Conservation (phyloP, 2,797 vertebrate species). For the Neostethus bicornis region DNA sequence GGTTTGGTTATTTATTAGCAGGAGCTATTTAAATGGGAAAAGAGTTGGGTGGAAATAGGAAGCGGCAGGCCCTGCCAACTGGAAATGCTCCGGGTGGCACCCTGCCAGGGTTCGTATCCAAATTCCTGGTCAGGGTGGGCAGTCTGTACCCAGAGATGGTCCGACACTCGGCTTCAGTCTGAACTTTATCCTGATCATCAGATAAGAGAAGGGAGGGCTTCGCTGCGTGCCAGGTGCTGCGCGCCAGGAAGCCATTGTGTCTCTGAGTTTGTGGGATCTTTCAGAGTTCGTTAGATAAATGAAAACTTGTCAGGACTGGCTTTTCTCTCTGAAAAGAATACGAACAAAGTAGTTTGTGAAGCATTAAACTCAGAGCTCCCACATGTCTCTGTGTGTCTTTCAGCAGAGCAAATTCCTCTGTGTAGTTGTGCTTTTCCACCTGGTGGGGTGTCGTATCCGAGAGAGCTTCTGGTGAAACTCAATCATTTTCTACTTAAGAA, state of each 20-base stretch:
- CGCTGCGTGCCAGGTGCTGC: conserved; percentile 35
- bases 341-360: background rate
- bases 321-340: too few species aligned
- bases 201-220: conserved; percentile 48
- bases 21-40: conserved; percentile 79
- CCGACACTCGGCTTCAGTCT: conserved; percentile 29
- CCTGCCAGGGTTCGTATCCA: conserved; percentile 63
- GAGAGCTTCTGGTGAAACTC: too few species aligned
- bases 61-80: conserved; percentile 75
- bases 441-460: too few species aligned
- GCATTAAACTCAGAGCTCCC: background rate
- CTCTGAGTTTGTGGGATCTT: conserved; percentile 10
- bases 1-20: conserved; percentile 84
- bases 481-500: too few species aligned
- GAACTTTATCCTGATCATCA: conserved; percentile 65
- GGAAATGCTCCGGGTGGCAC: conserved; percentile 75
- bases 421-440: too few species aligned
- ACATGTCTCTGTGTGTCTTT: too few species aligned
- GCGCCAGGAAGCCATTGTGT: conserved; percentile 4
- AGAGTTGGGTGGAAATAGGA: conserved; percentile 77
- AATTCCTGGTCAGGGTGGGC: conserved; percentile 47
- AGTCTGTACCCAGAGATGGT: conserved; percentile 45
- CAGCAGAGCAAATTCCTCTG: too few species aligned
- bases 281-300: conserved; percentile 25
- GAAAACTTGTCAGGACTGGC: background rate